Evolutionary conservation across 2,888 invertebrate genomes (phyloP), one percentile per base, ranked within the genome.

Genomic region (Cephus rjabovi): DNA sequence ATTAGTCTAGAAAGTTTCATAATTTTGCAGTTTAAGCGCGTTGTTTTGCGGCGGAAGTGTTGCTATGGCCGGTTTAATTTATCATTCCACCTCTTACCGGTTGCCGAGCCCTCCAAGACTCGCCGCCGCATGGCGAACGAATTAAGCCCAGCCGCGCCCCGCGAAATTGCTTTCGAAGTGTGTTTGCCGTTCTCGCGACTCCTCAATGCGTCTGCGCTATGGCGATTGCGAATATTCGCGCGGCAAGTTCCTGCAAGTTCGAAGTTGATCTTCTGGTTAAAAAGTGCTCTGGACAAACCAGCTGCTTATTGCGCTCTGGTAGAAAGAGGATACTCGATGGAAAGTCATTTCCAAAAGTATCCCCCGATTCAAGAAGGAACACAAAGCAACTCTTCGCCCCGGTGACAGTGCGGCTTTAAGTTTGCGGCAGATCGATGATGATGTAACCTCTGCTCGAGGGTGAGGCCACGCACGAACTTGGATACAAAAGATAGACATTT

Each of bases 1-100:
- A 90, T 90, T 90, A 90, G 89, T 89, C 89, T 87, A 87, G 86
- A 86, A 89, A 90, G 87, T 90, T 90, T 88, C 87, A 89, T 90
- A 90, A 90, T 89, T 89, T 88, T 84, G 84, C 86, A 86, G 87
- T 85, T 87, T 85, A 83, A 85, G 82, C 85, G 84, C 82, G 85
- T 87, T 89, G 87, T 89, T 90, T 89, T 87, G 89, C 86, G 86
- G 87, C 75, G 73, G 78, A 82, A 84, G 82, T 82, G 83, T 82
- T 83, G 83, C 82, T 73, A 78, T 70, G 82, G 82, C 81, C 80
- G 84, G 83, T 88, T 89, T 87, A 87, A 89, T 90, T 89, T 87
- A 89, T 90, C 88, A 89, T 89, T 88, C 86, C 86, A 82, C 85
- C 84, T 83, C 76, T 34, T 74, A 74, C 74, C 74, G 74, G 74